Evolutionary conservation across 2,888 invertebrate species (phyloP).

Genomic region (Cryptophagus acutangulus): DNA sequence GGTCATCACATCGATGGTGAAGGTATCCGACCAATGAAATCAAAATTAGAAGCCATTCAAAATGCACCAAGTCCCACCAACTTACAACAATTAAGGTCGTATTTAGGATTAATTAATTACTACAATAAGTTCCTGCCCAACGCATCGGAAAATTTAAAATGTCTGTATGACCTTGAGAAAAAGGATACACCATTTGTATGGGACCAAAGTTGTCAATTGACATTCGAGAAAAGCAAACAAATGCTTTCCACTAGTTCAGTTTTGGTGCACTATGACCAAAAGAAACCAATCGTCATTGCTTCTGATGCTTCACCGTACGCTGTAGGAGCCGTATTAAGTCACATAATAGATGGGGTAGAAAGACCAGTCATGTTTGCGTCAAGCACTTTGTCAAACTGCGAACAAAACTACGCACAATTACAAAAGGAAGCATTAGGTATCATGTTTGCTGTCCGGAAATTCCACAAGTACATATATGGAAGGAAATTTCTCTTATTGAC

Average conservation of each 20-base stretch:
- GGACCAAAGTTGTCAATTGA: background rate
- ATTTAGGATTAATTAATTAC: slow-evolving; percentile 13
- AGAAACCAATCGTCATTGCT: background rate
- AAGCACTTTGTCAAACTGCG: slow-evolving; percentile 26
- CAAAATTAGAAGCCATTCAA: slow-evolving; percentile 13
- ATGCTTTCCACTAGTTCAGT: background rate
- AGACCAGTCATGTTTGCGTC: slow-evolving; percentile 32
- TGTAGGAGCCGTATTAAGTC: background rate
- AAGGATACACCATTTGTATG: slow-evolving; percentile 2
- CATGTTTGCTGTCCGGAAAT: slow-evolving; percentile 32
- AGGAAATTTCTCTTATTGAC: background rate
- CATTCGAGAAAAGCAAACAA: background rate
- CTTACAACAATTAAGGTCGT: slow-evolving; percentile 8
- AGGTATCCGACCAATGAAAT: background rate
- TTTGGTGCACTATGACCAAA: background rate
- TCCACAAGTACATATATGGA: slow-evolving; percentile 36
- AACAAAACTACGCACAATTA: slow-evolving; percentile 33
- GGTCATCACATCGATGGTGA: slow-evolving; percentile 9
- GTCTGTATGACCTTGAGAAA: background rate
- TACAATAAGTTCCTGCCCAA: slow-evolving; percentile 12
- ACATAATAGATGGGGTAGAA: slow-evolving; percentile 22
- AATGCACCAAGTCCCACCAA: slow-evolving; percentile 11
- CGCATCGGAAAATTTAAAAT: slow-evolving; percentile 11
- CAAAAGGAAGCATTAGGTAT: slow-evolving; percentile 36
- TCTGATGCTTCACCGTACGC: background rate